These are phyloP conservation scores for Tyrophagus putrescentiae DNA, from an alignment of 1,140 invertebrate species.

Conservation along the genomic window DNA sequence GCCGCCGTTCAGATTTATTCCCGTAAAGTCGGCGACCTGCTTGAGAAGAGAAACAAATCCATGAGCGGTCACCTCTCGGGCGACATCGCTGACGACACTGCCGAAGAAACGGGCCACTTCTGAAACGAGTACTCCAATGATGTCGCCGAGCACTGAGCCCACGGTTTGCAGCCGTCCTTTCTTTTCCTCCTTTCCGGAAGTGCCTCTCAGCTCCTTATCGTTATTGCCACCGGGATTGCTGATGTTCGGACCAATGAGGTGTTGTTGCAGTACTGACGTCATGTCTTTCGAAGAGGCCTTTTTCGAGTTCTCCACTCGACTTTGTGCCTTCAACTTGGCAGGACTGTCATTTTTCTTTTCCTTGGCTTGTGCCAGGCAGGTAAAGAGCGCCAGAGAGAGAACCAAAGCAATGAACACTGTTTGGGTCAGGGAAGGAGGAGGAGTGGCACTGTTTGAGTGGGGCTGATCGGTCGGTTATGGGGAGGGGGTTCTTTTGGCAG, in stretches of 20 bases:
- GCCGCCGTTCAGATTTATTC: background rate
- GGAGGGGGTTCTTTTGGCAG: too few relatives aligned
- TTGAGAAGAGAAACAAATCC: slow-evolving; percentile 19
- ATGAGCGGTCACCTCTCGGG: slow-evolving; percentile 17
- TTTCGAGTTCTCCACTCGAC: background rate
- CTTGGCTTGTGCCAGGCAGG: background rate
- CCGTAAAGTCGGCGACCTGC: slow-evolving; percentile 18
- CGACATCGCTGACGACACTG: slow-evolving; percentile 16
- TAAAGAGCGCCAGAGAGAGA: background rate
- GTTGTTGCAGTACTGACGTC: slow-evolving; percentile 9
- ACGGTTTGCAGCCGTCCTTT: slow-evolving; percentile 19
- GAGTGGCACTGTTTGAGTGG: too few relatives aligned
- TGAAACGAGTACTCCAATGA: slow-evolving; percentile 14
- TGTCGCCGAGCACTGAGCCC: slow-evolving; percentile 16
- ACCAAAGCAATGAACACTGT: background rate
- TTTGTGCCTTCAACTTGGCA: background rate
- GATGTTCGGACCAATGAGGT: background rate
- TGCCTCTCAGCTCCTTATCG: background rate
- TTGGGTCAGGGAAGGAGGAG: too few relatives aligned
- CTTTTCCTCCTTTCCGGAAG: slow-evolving; percentile 9
- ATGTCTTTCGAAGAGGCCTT: slow-evolving; percentile 11
- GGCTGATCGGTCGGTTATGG: too few relatives aligned
- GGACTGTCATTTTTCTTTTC: background rate
- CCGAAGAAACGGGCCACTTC: slow-evolving; percentile 17
- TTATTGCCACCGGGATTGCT: background rate